A percentile compares a stretch with the other conserved stretches of the same genome.
Conservation (phyloP, 2,797 vertebrate species). For the Pachyuromys duprasi region DNA sequence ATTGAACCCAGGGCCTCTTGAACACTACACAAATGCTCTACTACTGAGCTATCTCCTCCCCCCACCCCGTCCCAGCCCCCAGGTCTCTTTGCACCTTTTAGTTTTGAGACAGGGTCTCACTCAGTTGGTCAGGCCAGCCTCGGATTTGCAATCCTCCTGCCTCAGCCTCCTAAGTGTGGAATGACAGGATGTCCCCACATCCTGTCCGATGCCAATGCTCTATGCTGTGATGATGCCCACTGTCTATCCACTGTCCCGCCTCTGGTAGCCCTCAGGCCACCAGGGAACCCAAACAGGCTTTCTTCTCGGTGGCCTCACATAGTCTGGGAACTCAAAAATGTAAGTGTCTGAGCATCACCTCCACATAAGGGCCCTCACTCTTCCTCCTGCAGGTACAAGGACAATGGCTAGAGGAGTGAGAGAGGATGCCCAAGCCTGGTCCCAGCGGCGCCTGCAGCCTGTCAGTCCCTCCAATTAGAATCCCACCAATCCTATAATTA, state of each 20-base stretch:
- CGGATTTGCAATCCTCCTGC: background rate
- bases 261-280: background rate
- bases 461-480: background rate
- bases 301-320: accelerated
- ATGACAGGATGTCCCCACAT: background rate
- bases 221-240: too few species aligned
- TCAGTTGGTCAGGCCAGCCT: too few species aligned
- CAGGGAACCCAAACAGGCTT: background rate
- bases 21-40: background rate
- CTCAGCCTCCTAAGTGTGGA: too few species aligned
- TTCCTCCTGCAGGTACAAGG: accelerated
- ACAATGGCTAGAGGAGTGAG: background rate
- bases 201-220: background rate
- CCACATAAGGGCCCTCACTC: background rate
- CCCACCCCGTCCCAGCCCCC: too few species aligned
- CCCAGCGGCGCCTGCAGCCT: background rate
- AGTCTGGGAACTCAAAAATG: background rate
- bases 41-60: background rate
- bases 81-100: background rate
- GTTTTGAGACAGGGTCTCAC: background rate
- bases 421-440: background rate
- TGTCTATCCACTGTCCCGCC: background rate
- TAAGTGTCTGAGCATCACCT: background rate
- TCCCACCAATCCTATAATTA: background rate
- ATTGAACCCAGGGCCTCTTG: background rate